Evolutionary conservation across 2,888 invertebrate genomes (phyloP), one percentile per base, ranked within the genome.

Genomic region (Ennomos quercinarius): DNA sequence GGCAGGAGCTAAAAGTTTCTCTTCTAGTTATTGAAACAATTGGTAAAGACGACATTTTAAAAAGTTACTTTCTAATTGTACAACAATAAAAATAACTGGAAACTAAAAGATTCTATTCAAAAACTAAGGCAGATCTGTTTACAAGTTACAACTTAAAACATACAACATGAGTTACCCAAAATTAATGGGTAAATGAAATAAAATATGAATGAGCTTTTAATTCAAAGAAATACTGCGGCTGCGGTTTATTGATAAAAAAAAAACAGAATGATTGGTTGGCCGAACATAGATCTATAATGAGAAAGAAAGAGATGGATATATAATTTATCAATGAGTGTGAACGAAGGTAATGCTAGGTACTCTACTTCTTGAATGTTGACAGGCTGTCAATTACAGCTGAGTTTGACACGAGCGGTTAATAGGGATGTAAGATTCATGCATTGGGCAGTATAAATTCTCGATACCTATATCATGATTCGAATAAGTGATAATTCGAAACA

Each of bases 1-100:
- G 99, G 73, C 97, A 96, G 38, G 98, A 97, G 79, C 98, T 97
- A 80, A 99, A 98, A 43, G 95, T 94, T 87, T 98, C 97, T 72
- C 95, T 94, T 70, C 98, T 94, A 9, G 97, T 98, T 75, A 98
- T 94, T 80, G 94, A 94, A 67, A 94, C 94, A 71, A 94, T 93
- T 53, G 94, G 94, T 62, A 88, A 73, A 61, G 88, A 84, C 70
- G 90, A 81, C 91, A 91, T 87, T 69, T 60, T 70, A 4, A 52
- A 12, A 47, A 53, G 10, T 45, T 57, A 56, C 44, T 64, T 50
- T 56, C 38, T 57, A 50, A 36, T 56, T 50, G 9, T 34, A 35
- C 35, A 37, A 10, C 12, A 50, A 42, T 42, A n/a, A 12, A 53
- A 62, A 51, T 27, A 46, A 56, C 34, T 13, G 37, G 12, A 37